Conservation (phyloP, 2,113 vertebrate species). For the Zeus faber region DNA sequence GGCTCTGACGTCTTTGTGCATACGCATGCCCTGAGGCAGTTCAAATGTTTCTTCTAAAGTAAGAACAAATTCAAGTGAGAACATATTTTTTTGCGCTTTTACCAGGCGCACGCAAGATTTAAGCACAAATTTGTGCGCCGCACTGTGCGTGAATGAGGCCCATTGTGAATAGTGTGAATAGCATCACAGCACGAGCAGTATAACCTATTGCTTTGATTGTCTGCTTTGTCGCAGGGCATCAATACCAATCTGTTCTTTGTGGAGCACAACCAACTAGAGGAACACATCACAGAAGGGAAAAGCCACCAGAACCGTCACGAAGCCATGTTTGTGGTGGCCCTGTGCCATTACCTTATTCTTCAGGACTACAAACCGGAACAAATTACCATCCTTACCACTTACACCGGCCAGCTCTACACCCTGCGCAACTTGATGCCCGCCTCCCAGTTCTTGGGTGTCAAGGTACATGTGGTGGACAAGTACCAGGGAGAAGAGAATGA, state of each 20-base stretch:
- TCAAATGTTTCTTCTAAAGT: too few species aligned
- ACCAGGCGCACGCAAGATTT: too few species aligned
- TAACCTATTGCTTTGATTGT: neutral
- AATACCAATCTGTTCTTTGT: constrained; percentile 86
- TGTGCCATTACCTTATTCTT: constrained; percentile 84
- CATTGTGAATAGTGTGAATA: too few species aligned
- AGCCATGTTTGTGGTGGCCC: constrained; percentile 84
- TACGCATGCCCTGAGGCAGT: too few species aligned
- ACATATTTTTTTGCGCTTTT: too few species aligned
- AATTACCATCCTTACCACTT: constrained; percentile 95
- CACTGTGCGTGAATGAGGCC: too few species aligned
- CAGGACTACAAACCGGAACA: constrained; percentile 88
- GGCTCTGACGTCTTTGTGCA: too few species aligned
- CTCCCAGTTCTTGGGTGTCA: constrained; percentile 80
- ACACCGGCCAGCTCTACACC: constrained; percentile 87
- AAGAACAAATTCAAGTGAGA: too few species aligned
- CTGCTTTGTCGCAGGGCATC: constrained; percentile 76
- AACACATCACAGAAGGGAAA: constrained; percentile 84
- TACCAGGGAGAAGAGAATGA: constrained; percentile 98
- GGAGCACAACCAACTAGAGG: constrained; percentile 81
- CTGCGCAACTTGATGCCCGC: constrained; percentile 84
- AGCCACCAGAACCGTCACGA: constrained; percentile 90
- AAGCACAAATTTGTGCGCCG: too few species aligned
- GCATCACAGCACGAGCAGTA: too few species aligned
- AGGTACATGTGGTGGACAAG: constrained; percentile 93